Base-by-base conservation (phyloP, 2,888 invertebrate genomes). In the Brachynemurus nebulosus region DNA sequence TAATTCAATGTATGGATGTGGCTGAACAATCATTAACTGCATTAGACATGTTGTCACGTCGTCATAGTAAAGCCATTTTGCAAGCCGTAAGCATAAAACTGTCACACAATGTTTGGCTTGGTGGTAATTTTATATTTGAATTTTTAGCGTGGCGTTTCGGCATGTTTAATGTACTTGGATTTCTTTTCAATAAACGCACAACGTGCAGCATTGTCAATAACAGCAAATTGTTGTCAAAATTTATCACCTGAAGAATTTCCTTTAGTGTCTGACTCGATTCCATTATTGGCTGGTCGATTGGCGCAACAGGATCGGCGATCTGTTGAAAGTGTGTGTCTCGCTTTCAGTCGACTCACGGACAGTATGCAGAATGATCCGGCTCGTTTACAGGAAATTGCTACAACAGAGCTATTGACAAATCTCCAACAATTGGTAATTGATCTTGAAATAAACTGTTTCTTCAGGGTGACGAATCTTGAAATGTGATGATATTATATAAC, bases 1-100 rank as follows among this genome's bases (percentile, higher is more conserved):
- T 91, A 18, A 98, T 97, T 56, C 96, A 96, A 54, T 98, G 97
- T 63, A 97, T 98, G 91, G 98, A 98, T 67, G 97, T 98, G 16
- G 98, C 98, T 3, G 98, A 98, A 64, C 97, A 98, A 68, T 90
- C 93, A 52, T 74, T 98, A 48, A 93, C 96, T 4, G 97, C 97
- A 2, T 70, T 98, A 34, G 97, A 98, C 62, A 96, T 96, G 82
- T 72, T 98, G 41, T 97, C 96, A 0, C 74, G 93, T 11, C 73
- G 96, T 47, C 98, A 98, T 67, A 91, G 93, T 57, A 98, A 97
- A 68, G 80, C 92, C 34, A 97, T 98, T 53, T 68, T 98, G 48
- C 88, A 90, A 64, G 91, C 92, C 50, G 86, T 86, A 59, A 70
- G 76, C 62, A 40, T 41, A 7, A 12, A 33, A 44, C 38, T 40